phyloP scores from a whole-genome alignment of 1,140 invertebrate genomes.

The Listronotus oregonensis region DNA sequence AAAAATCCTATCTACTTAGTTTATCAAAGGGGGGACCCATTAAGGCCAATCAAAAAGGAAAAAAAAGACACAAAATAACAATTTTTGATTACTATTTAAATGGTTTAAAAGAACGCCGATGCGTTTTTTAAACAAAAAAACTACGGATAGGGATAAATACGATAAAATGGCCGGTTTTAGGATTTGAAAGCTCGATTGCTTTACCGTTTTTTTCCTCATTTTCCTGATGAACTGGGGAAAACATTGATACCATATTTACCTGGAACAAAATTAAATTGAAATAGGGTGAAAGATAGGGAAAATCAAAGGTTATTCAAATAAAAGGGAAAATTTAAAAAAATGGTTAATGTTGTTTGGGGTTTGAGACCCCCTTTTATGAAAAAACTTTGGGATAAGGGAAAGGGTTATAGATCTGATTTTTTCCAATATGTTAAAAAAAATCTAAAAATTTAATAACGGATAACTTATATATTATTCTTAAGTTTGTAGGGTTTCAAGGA shows the following conservation, averaged over 20 bases:
- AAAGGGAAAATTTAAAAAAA: conserved; percentile 21
- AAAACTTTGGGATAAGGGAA: neutral
- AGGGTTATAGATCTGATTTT: neutral
- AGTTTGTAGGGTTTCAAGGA: too few species aligned
- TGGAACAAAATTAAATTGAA: conserved; percentile 35
- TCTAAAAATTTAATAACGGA: too few species aligned
- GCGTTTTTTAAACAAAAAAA: conserved; percentile 14
- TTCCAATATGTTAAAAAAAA: neutral
- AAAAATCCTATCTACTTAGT: too few species aligned
- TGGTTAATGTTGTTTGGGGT: conserved; percentile 9
- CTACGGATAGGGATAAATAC: conserved; percentile 11
- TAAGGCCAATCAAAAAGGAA: neutral
- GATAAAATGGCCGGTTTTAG: conserved; percentile 25
- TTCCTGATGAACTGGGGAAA: conserved; percentile 23
- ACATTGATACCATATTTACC: conserved; percentile 31
- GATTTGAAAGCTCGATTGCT: conserved; percentile 30
- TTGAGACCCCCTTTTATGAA: neutral
- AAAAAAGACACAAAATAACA: conserved; percentile 1
- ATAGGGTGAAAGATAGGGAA: conserved; percentile 18
- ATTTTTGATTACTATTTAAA: conserved; percentile 7
- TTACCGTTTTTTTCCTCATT: conserved; percentile 17
- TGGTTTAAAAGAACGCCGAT: conserved; percentile 2
- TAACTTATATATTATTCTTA: too few species aligned
- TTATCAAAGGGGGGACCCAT: too few species aligned
- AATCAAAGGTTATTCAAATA: conserved; percentile 24